A percentile compares a stretch with the other conserved stretches of the same genome.
phyloP scores from a whole-genome alignment of 2,797 vertebrate species.

The Apodemus agrarius region DNA sequence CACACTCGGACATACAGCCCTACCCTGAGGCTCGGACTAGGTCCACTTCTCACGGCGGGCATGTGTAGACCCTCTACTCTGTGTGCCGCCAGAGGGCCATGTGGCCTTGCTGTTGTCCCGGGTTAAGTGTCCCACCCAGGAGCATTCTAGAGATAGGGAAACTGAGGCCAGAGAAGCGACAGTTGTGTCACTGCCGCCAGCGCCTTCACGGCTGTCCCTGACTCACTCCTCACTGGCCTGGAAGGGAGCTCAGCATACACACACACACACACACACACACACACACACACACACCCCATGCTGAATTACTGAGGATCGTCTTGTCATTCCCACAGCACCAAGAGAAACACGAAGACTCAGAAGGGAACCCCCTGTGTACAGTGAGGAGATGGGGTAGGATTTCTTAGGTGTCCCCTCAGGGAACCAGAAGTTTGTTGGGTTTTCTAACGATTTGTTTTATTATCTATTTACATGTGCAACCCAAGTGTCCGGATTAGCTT shows the following conservation, averaged over 20 bases:
- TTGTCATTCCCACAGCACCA: not conserved
- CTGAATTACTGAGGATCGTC: not conserved
- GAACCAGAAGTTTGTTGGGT: not conserved
- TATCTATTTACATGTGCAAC: not conserved
- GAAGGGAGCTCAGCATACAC: not conserved
- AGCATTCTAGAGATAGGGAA: not conserved
- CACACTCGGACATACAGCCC: not conserved
- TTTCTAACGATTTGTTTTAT: not conserved
- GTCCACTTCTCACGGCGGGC: not conserved
- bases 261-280: fast-evolving
- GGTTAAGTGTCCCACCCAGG: not conserved
- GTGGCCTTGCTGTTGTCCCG: not conserved
- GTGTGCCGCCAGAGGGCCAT: not conserved
- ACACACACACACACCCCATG: no score
- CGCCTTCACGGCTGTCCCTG: fast-evolving
- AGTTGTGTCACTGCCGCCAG: fast-evolving
- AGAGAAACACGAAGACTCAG: not conserved
- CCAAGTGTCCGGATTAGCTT: not conserved
- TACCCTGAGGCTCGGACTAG: fast-evolving
- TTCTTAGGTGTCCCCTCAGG: not conserved
- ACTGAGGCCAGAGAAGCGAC: not conserved
- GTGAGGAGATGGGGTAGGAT: not conserved
- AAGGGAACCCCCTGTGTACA: not conserved
- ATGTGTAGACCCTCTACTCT: fast-evolving
- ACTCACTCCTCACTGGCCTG: fast-evolving